Evolutionary conservation across 2,888 invertebrate species (phyloP).

Genomic region (Monochamus alternatus): DNA sequence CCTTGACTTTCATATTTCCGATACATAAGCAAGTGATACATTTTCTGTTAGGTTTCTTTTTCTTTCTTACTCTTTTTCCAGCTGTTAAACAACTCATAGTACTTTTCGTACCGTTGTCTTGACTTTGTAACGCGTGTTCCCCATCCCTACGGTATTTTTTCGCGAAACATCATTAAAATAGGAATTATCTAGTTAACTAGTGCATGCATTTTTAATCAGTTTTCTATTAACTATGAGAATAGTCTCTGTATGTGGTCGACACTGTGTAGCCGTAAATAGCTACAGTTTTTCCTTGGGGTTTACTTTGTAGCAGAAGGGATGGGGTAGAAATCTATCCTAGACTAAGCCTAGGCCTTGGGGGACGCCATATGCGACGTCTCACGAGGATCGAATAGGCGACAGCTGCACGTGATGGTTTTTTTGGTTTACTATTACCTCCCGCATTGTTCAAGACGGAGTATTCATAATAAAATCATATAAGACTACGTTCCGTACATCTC

Average conservation of each 20-base stretch:
- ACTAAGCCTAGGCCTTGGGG: slow-evolving; percentile 40
- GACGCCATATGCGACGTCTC: slow-evolving; percentile 49
- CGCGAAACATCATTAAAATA: background rate
- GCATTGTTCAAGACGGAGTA: background rate
- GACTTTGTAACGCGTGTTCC: no score
- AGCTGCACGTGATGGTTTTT: slow-evolving; percentile 38
- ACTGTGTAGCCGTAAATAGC: slow-evolving; percentile 36
- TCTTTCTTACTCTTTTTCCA: no score
- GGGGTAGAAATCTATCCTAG: slow-evolving; percentile 52
- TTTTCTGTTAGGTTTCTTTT: no score
- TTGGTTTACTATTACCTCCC: background rate
- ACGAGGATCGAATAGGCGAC: slow-evolving; percentile 44
- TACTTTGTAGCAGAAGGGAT: slow-evolving; percentile 46
- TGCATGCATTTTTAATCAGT: background rate
- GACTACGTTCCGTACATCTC: no score
- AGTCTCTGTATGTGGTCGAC: slow-evolving; percentile 15
- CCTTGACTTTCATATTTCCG: no score
- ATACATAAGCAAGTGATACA: no score
- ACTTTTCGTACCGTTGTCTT: no score
- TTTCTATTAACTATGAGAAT: slow-evolving; percentile 4
- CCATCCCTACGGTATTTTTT: no score
- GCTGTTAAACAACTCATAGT: no score
- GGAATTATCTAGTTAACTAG: background rate
- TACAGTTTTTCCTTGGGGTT: slow-evolving; percentile 52
- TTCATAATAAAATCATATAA: no score